Conservation (phyloP, 2,113 vertebrate species). For the Chitala chitala region DNA sequence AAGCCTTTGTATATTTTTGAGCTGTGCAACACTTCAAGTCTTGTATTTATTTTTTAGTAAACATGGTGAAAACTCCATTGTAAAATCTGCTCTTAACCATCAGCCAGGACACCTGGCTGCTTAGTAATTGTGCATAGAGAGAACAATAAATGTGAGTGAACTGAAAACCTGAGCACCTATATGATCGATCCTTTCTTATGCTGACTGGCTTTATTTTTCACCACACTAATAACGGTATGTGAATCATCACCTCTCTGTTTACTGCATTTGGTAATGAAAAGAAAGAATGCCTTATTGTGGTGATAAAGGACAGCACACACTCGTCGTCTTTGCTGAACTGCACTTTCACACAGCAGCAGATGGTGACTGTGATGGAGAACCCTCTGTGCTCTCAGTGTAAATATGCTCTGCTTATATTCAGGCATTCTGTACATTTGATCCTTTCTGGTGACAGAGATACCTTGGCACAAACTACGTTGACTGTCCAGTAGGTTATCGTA, state of each 20-base stretch:
- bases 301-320: too few species aligned
- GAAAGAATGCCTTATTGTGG: not conserved
- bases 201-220: not conserved
- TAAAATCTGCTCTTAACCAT: slow-evolving; percentile 81
- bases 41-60: slow-evolving; percentile 97
- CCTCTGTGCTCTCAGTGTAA: too few species aligned
- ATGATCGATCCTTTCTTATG: not conserved
- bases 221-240: not conserved
- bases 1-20: slow-evolving; percentile 98
- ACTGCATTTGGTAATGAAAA: not conserved
- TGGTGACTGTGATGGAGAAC: too few species aligned
- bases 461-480: too few species aligned
- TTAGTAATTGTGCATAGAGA: slow-evolving; percentile 94
- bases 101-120: slow-evolving; percentile 81
- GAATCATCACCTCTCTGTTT: not conserved
- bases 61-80: slow-evolving; percentile 89
- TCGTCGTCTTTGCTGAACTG: too few species aligned
- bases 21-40: slow-evolving; percentile 90
- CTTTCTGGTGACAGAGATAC: too few species aligned
- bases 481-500: too few species aligned
- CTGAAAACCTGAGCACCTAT: slow-evolving; percentile 57
- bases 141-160: slow-evolving; percentile 98
- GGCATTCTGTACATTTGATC: too few species aligned
- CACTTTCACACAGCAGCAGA: too few species aligned
- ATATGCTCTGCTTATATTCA: too few species aligned